These are phyloP conservation scores for Mellivora capensis DNA, from an alignment of 2,113 vertebrate species.

Conservation along the genomic window DNA sequence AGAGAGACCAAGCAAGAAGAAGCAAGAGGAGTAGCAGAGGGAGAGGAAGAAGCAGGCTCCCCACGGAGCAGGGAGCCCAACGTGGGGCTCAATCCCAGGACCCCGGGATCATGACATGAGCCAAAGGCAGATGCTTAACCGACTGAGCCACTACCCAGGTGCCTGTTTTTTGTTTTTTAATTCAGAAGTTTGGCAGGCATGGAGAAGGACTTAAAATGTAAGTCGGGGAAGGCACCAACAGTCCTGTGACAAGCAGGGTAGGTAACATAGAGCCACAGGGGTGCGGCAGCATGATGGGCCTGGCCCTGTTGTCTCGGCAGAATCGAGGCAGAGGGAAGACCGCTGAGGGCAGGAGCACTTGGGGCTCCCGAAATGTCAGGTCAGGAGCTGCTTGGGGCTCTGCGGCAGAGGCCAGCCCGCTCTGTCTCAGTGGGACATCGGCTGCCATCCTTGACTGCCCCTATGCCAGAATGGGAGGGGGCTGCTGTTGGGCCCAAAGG, in stretches of 20 bases:
- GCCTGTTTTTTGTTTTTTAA: neutral
- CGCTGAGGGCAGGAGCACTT: neutral
- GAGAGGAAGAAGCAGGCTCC: neutral
- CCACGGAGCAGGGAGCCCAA: neutral
- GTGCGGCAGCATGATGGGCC: no score
- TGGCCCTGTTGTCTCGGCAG: neutral
- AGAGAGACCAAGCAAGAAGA: neutral
- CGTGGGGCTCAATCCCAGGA: neutral
- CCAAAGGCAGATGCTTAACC: neutral
- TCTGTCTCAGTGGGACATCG: neutral
- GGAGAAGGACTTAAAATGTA: neutral
- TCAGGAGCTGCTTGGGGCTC: neutral
- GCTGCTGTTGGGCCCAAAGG: neutral
- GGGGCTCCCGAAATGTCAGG: neutral
- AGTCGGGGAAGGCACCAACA: neutral
- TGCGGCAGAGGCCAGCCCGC: neutral
- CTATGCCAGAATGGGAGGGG: neutral
- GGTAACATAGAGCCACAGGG: neutral
- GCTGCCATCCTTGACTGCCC: neutral
- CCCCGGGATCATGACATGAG: neutral
- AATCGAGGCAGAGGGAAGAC: neutral
- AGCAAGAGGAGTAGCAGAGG: neutral
- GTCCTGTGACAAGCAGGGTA: neutral
- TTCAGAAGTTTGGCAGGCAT: neutral
- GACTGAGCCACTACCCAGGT: neutral